phyloP scores from a whole-genome alignment of 1,140 invertebrate genomes.

The Vollenhovia emeryi region DNA sequence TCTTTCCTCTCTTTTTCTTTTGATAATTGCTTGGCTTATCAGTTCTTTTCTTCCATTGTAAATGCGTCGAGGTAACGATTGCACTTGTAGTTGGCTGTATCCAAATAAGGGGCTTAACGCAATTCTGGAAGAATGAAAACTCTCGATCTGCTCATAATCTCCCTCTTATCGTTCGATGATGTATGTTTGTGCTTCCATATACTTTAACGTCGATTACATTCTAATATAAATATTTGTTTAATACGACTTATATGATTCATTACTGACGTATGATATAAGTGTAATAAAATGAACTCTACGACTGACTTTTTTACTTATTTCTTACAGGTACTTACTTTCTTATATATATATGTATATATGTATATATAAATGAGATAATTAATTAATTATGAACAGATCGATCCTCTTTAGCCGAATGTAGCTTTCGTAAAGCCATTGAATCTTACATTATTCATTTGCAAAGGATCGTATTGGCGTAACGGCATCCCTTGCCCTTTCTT shows the following conservation, averaged over 20 bases:
- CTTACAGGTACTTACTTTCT: constrained; percentile 47
- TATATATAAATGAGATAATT: constrained; percentile 24
- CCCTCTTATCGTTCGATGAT: constrained; percentile 9
- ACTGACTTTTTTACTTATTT: constrained; percentile 28
- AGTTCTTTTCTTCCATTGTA: neutral
- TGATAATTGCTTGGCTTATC: neutral
- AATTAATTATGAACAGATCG: constrained; percentile 54
- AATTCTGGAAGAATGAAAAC: neutral
- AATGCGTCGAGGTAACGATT: constrained; percentile 13
- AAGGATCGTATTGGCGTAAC: neutral
- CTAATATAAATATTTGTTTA: constrained; percentile 65
- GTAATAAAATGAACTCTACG: constrained; percentile 40
- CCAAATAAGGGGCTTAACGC: neutral
- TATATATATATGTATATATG: constrained; percentile 15
- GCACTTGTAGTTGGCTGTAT: neutral
- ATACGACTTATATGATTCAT: constrained; percentile 61
- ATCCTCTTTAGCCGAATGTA: neutral
- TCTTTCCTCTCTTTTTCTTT: neutral
- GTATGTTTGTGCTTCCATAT: constrained; percentile 11
- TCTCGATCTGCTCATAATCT: constrained; percentile 41
- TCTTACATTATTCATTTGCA: neutral
- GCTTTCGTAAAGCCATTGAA: neutral
- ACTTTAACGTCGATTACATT: constrained; percentile 45
- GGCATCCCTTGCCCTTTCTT: neutral
- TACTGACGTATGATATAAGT: constrained; percentile 49